Evolutionary conservation across 1,140 invertebrate species (phyloP), one percentile per base, ranked within the genome.

Genomic region (Oryctes rhinoceros): DNA sequence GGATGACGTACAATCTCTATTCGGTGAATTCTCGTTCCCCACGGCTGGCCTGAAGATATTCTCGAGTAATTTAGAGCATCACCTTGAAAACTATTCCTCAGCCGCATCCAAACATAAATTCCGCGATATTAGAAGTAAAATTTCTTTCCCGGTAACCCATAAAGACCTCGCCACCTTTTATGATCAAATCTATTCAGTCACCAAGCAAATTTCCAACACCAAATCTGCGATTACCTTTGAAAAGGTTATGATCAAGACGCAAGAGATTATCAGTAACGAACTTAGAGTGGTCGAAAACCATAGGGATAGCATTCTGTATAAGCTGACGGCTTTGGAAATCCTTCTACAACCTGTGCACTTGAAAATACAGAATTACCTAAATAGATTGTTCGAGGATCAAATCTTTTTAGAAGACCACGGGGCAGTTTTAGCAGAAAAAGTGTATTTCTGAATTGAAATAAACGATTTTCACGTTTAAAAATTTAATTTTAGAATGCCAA

Each of bases 251-350:
- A 9, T 37, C 15, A 76, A 47, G 20, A 39, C 35, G 15, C 20
- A 76, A n/a, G 74, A 76, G 44, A 76, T 76, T 20, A 76, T 76
- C 74, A 39, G 35, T 9, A 76, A 20, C 9, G 74, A 76, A 20
- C 30, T 44, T 3, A 39, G 35, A 44, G 13, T 15, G 15, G 30
- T 76, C 1, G 44, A 76, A 13, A 76, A 76, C 44, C 20, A 44
- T 35, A 13, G 74, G 11, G 74, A 76, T 11, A 47, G n/a, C 35
- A 48, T 76, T 20, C 30, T 76, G 1, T 76, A 76, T 76, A 47
- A 76, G n/a, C 30, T 76, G 15, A 76, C 74, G 3, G 35, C 74
- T 15, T n/a, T 76, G 9, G 74, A 76, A 47, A 76, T 76, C 4
- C 39, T 76, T 13, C 44, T 44, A 20, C 37, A 76, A 48, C 74